Conservation (phyloP, 2,113 vertebrate species). For the Bufo bufo region DNA sequence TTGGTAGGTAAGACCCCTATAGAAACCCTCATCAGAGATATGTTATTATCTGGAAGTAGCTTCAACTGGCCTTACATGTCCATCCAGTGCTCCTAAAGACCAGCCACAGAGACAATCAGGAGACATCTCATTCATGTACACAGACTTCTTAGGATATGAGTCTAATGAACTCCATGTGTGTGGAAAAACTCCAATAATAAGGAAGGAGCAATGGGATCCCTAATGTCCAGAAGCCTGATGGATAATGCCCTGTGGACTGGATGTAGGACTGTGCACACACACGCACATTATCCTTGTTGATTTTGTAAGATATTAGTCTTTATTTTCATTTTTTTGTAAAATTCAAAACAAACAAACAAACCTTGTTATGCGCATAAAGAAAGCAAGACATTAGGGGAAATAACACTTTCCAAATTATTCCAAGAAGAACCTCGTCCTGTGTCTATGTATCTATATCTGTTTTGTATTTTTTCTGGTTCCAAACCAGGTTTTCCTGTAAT, state of each 20-base stretch:
- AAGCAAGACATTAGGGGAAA: conserved; percentile 96
- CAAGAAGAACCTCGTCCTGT: conserved; percentile 91
- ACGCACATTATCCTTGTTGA: conserved; percentile 81
- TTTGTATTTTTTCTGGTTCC: conserved; percentile 99
- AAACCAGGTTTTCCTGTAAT: conserved; percentile 99
- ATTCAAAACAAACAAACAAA: conserved; percentile 81
- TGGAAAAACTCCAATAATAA: conserved; percentile 63
- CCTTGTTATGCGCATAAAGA: conserved; percentile 95
- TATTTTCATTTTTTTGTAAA: conserved; percentile 98
- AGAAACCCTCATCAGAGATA: conserved; percentile 99
- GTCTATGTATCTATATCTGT: conserved; percentile 99
- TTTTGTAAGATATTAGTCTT: conserved; percentile 99
- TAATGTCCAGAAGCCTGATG: conserved; percentile 75
- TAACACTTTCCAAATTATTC: conserved; percentile 99
- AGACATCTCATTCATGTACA: conserved; percentile 56
- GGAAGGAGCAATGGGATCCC: conserved; percentile 74
- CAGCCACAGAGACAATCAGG: conserved; percentile 65
- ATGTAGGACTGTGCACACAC: conserved; percentile 92
- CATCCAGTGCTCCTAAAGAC: conserved; percentile 96
- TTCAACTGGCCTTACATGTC: conserved; percentile 99
- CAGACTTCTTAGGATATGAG: conserved; percentile 67
- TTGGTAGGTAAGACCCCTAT: conserved; percentile 99
- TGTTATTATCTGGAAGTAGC: conserved; percentile 99
- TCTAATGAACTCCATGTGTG: conserved; percentile 65
- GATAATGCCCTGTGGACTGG: conserved; percentile 85